Conservation (phyloP, 2,888 invertebrate species). For the Idaea biselata region DNA sequence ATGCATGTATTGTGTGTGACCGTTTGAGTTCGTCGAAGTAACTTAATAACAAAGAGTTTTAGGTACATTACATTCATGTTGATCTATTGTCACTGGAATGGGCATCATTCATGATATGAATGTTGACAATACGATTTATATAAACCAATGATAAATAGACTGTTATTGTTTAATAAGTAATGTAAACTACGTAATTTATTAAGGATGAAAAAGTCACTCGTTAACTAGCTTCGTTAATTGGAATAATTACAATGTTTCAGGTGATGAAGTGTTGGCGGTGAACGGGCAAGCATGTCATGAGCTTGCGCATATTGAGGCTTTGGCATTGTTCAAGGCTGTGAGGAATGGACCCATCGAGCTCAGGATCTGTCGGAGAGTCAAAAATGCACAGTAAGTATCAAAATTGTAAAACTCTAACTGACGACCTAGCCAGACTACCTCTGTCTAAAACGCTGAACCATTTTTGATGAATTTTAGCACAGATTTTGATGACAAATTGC, state of each 20-base stretch:
- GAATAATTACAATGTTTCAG: slow-evolving; percentile 53
- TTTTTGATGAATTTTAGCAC: no score
- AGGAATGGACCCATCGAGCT: slow-evolving; percentile 88
- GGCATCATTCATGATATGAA: slow-evolving; percentile 34
- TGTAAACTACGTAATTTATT: slow-evolving; percentile 1
- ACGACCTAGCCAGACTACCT: no score
- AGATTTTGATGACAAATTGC: no score
- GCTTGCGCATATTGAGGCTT: slow-evolving; percentile 89
- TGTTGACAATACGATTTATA: slow-evolving; percentile 27
- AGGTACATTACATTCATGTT: slow-evolving; percentile 33
- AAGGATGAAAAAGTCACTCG: not conserved
- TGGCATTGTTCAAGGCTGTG: slow-evolving; percentile 89
- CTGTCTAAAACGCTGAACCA: no score
- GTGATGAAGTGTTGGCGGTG: slow-evolving; percentile 90
- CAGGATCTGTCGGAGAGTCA: slow-evolving; percentile 84
- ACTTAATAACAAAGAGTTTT: slow-evolving; percentile 37
- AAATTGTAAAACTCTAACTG: no score
- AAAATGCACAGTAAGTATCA: slow-evolving; percentile 65
- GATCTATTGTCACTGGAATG: slow-evolving; percentile 39
- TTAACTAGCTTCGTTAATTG: not conserved
- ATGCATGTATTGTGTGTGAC: slow-evolving; percentile 32
- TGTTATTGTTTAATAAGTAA: slow-evolving; percentile 7
- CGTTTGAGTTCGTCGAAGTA: slow-evolving; percentile 47
- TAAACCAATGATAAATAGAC: not conserved
- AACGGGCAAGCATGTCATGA: slow-evolving; percentile 91